Base-by-base conservation (phyloP, 2,888 invertebrate genomes). In the Apoda limacodes region DNA sequence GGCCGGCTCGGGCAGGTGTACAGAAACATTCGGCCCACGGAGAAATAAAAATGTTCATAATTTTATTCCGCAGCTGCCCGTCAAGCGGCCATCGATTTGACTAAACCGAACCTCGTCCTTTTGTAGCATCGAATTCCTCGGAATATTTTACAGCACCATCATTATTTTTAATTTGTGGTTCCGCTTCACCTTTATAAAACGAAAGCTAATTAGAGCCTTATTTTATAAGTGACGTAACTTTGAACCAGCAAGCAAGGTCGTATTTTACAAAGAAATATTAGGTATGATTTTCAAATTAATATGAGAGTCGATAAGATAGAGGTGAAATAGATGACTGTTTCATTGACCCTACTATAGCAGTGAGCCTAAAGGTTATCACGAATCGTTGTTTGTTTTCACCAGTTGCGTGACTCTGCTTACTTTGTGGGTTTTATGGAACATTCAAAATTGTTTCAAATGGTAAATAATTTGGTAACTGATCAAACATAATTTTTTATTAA, bases 1-100 rank as follows among this genome's bases (percentile, higher is more conserved):
- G 17, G 7, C 52, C 56, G 57, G 55, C 48, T 41, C 51, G 57
- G 70, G 76, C 76, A 76, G 78, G 78, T 76, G 78, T 59, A 66
- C 45, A 37, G 48, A 42, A 48, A 42, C 39, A 46, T 42, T 36
- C 53, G 50, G 39, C 45, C 50, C 38, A 48, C 32, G 51, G 60
- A 57, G 60, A 65, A 63, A 76, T 70, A 74, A 70, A 75, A 76
- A 70, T 72, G 69, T 55, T 68, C 71, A 76, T 80, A 78, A 76
- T 78, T 76, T 68, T 55, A 65, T 60, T 68, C 63, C 62, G 76
- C 80, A 80, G 78, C 80, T 80, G 78, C 78, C 74, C 57, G 72
- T 68, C 72, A 64, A 67, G 50, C 64, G 64, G 56, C 59, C 66
- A 60, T 63, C 68, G 69, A 68, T 66, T 60, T 60, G 66, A 60